Evolutionary conservation across 2,113 vertebrate species (phyloP).

Genomic region (Dromaius novaehollandiae): DNA sequence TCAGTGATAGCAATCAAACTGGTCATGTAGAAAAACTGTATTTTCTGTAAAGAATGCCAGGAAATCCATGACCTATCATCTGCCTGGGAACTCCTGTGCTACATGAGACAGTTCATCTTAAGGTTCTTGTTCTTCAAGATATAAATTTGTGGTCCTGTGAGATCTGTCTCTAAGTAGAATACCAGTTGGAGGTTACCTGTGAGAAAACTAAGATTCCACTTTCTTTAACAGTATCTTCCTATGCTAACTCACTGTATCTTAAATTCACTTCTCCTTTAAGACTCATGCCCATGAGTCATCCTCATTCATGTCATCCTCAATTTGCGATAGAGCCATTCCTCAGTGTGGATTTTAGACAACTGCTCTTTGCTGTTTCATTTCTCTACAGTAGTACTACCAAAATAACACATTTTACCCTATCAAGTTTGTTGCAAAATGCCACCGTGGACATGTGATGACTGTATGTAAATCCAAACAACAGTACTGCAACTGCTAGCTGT

Average conservation of each 20-base stretch:
- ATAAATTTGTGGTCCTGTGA: background rate
- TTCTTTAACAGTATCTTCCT: background rate
- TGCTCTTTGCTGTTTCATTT: background rate
- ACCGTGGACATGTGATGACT: background rate
- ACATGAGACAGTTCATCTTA: background rate
- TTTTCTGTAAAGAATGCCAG: background rate
- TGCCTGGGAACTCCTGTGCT: background rate
- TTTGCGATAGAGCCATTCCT: background rate
- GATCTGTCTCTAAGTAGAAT: background rate
- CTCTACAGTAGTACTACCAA: background rate
- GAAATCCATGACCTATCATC: background rate
- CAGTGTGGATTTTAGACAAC: background rate
- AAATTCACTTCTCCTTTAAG: background rate
- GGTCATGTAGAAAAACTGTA: background rate
- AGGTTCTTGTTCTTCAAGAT: background rate
- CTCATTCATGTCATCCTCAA: background rate
- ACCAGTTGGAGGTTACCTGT: background rate
- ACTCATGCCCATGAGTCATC: accelerated
- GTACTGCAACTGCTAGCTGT: background rate
- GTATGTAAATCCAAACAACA: background rate
- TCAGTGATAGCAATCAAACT: background rate
- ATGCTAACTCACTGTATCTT: background rate
- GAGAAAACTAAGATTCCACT: background rate
- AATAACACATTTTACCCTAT: background rate
- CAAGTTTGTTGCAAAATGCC: background rate